phyloP scores from a whole-genome alignment of 1,140 invertebrate genomes.

The Acyrthosiphon pisum region DNA sequence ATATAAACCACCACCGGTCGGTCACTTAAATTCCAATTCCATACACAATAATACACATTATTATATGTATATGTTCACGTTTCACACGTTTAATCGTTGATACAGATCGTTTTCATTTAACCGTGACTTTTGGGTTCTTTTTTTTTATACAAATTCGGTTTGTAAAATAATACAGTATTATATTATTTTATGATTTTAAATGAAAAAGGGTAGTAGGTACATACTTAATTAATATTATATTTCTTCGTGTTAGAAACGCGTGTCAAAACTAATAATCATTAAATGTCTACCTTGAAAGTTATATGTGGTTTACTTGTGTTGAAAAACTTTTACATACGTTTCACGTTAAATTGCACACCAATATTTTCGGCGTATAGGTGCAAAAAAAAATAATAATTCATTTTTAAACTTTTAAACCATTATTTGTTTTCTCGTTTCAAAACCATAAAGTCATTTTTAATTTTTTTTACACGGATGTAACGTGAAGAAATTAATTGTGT shows the following conservation, averaged over 20 bases:
- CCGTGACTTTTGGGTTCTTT: neutral
- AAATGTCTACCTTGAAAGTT: neutral
- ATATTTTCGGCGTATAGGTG: neutral
- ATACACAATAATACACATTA: neutral
- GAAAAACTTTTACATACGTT: neutral
- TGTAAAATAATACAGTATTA: neutral
- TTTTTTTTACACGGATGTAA: neutral
- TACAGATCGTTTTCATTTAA: neutral
- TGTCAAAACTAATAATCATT: neutral
- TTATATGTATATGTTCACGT: neutral
- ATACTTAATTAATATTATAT: neutral
- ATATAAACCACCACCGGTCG: slow-evolving; percentile 15
- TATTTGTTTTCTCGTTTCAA: neutral
- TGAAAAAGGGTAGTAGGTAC: neutral
- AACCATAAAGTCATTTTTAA: neutral
- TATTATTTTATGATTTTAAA: neutral
- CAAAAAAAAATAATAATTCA: neutral
- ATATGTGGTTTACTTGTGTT: neutral
- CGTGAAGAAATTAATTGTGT: slow-evolving; percentile 1
- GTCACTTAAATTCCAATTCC: slow-evolving; percentile 15
- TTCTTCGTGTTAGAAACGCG: neutral
- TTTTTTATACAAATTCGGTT: neutral
- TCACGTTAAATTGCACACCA: neutral
- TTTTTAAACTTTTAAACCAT: neutral
- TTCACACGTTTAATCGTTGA: neutral